A percentile compares a stretch with the other conserved stretches of the same genome.
Evolutionary conservation across 1,140 invertebrate species (phyloP).

Genomic region (Paraescarpia echinospica): DNA sequence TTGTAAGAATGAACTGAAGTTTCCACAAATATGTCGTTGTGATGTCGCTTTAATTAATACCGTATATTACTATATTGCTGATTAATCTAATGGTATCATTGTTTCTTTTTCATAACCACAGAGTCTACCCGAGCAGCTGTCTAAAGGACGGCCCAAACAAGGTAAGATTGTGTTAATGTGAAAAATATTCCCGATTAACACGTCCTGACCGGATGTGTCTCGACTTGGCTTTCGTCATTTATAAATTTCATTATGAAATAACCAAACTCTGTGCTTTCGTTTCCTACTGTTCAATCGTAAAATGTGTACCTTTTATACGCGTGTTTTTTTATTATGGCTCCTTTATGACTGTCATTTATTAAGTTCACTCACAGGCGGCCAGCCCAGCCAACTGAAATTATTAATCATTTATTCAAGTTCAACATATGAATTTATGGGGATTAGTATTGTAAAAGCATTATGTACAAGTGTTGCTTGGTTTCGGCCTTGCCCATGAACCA

Average conservation of each 20-base stretch:
- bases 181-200: neutral
- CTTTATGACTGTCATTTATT: neutral
- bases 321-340: neutral
- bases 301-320: neutral
- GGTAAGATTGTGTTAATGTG: slow-evolving; percentile 4
- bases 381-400: neutral
- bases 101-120: neutral
- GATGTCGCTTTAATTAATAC: neutral
- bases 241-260: neutral
- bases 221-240: neutral
- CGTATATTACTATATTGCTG: neutral
- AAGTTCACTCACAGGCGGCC: too few species aligned
- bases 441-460: neutral
- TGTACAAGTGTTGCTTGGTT: neutral
- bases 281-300: neutral
- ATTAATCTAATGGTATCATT: neutral
- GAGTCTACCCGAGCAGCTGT: neutral
- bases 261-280: neutral
- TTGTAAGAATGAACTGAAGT: neutral
- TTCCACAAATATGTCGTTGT: slow-evolving; percentile 13
- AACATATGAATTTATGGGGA: neutral
- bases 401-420: neutral
- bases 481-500: neutral
- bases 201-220: neutral
- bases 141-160: slow-evolving; percentile 19